Evolutionary conservation across 1,140 invertebrate species (phyloP).

Genomic region (Drosophila nebulosa): DNA sequence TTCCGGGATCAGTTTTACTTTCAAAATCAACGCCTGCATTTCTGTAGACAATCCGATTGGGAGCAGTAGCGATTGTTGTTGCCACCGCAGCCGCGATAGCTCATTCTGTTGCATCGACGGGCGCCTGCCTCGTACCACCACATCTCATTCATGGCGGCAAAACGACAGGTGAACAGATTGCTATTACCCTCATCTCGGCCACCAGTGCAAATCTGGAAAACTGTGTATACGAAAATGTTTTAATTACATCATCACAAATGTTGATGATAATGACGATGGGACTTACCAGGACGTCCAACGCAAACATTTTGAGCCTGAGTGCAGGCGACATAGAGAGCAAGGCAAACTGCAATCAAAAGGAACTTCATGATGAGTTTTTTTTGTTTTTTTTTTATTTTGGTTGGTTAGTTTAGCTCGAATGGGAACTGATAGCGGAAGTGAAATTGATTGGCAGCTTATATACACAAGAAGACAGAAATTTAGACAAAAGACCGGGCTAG

Average conservation of each 20-base stretch:
- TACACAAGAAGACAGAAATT: not conserved
- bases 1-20: not conserved
- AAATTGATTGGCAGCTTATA: not conserved
- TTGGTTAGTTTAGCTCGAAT: not conserved
- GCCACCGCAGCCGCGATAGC: conserved; percentile 28
- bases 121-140: conserved; percentile 15
- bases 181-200: conserved; percentile 3
- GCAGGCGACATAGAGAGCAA: conserved; percentile 5
- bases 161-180: conserved; percentile 6
- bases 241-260: not conserved
- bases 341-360: conserved; percentile 17
- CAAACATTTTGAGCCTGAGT: conserved; percentile 1
- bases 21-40: not conserved
- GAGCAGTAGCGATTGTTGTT: conserved; percentile 44
- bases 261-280: not conserved
- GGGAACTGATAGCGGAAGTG: conserved; percentile 4
- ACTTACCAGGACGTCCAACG: conserved; percentile 11
- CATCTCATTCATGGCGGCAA: conserved; percentile 9
- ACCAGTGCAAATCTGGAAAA: conserved; percentile 1
- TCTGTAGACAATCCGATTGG: not conserved
- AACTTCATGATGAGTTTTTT: conserved; percentile 23
- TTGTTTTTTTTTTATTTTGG: too few relatives aligned
- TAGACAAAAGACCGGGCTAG: not conserved
- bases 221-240: not conserved
- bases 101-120: conserved; percentile 10